A percentile compares a stretch with the other conserved stretches of the same genome.
Conservation (phyloP, 2,113 vertebrate genomes). For the Bubo scandiacus region DNA sequence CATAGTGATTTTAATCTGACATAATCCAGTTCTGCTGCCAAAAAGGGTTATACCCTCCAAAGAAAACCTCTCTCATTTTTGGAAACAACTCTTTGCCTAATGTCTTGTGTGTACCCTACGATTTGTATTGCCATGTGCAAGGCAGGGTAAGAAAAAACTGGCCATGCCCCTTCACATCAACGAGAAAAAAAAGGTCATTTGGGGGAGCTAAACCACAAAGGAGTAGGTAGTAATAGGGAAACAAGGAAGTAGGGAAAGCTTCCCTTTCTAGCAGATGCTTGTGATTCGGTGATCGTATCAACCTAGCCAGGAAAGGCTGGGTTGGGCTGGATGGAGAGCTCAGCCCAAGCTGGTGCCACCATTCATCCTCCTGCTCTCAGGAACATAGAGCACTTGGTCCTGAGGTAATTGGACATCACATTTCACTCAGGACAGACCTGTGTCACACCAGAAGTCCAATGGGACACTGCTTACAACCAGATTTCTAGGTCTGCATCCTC, state of each 20-base stretch:
- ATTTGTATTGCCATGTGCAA: not conserved
- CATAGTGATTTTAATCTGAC: not conserved
- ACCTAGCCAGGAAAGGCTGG: not conserved
- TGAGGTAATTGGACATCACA: rapidly evolving
- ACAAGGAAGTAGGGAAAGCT: not conserved
- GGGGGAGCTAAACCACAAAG: not conserved
- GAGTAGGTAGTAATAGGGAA: not conserved
- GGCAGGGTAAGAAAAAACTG: not conserved
- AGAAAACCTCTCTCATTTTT: not conserved
- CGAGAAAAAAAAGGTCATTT: not conserved
- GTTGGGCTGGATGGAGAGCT: not conserved
- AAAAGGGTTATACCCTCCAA: not conserved
- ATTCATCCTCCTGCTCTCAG: not conserved
- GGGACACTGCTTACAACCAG: not conserved
- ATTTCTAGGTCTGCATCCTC: not conserved
- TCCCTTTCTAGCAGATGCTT: not conserved
- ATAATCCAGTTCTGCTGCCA: not conserved
- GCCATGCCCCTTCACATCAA: not conserved
- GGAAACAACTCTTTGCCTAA: not conserved
- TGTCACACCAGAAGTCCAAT: not conserved
- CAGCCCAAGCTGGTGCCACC: not conserved
- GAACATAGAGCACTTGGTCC: not conserved
- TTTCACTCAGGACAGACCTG: not conserved
- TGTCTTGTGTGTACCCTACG: not conserved
- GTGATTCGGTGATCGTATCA: rapidly evolving